Evolutionary conservation across 2,797 vertebrate species (phyloP).

Genomic region (Synanceia verrucosa): DNA sequence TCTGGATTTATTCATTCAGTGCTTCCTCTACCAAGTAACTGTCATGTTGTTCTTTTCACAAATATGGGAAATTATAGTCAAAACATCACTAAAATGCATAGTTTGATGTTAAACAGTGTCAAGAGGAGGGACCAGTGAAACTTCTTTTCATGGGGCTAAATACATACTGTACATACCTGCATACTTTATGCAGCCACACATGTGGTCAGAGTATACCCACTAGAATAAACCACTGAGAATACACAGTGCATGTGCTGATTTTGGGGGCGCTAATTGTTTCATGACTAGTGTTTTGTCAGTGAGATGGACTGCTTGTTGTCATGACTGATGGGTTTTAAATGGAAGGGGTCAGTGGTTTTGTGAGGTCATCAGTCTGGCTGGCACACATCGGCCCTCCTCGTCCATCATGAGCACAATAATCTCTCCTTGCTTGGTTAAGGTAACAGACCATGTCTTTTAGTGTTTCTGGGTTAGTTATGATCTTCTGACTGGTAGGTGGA

Average conservation of each 20-base stretch:
- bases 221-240: too few relatives aligned
- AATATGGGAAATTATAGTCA: too few relatives aligned
- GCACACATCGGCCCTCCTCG: slow-evolving; percentile 7
- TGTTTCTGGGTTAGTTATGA: not conserved
- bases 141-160: too few relatives aligned
- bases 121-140: too few relatives aligned
- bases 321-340: slow-evolving; percentile 6
- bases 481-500: not conserved
- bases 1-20: too few relatives aligned
- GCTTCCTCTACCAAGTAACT: too few relatives aligned
- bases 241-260: not conserved
- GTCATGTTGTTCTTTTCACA: too few relatives aligned
- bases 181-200: too few relatives aligned
- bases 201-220: too few relatives aligned
- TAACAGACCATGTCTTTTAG: not conserved
- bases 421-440: not conserved
- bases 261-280: not conserved
- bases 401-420: not conserved
- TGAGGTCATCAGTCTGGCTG: slow-evolving; percentile 11
- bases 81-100: too few relatives aligned
- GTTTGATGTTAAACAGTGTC: too few relatives aligned
- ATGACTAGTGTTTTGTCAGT: not conserved
- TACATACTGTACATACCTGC: too few relatives aligned
- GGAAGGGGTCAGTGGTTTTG: not conserved
- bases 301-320: not conserved